Percentiles rank a stretch among this genome's conserved stretches.
phyloP scores from a whole-genome alignment of 2,797 vertebrate species.

The Rhinophrynus dorsalis region DNA sequence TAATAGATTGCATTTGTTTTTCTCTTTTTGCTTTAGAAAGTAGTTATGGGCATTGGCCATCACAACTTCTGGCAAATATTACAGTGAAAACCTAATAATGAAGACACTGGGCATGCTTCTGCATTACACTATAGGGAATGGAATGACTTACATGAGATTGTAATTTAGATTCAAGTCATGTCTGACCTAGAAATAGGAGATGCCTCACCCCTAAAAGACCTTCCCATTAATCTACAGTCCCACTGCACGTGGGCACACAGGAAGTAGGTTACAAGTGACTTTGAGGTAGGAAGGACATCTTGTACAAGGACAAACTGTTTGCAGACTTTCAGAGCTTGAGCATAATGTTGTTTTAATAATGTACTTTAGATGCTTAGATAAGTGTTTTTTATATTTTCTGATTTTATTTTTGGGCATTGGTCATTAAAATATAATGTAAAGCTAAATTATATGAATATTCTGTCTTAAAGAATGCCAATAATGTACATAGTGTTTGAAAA shows the following conservation, averaged over 20 bases:
- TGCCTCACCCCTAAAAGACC: slow-evolving; percentile 54
- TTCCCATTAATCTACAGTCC: slow-evolving; percentile 60
- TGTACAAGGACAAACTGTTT: slow-evolving; percentile 8
- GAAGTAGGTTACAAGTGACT: slow-evolving; percentile 54
- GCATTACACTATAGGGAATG: slow-evolving; percentile 41
- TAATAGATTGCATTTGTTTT: slow-evolving; percentile 22
- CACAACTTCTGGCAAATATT: slow-evolving; percentile 24
- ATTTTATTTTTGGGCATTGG: too few species aligned
- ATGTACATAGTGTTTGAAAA: too few species aligned
- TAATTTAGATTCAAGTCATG: slow-evolving; percentile 59
- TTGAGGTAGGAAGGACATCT: slow-evolving; percentile 27
- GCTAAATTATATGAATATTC: too few species aligned
- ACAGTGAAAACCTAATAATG: slow-evolving; percentile 37
- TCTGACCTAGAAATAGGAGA: slow-evolving; percentile 61
- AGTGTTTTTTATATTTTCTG: too few species aligned
- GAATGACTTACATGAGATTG: slow-evolving; percentile 49
- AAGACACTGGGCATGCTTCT: slow-evolving; percentile 28
- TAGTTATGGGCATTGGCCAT: slow-evolving; percentile 30
- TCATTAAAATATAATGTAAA: too few species aligned
- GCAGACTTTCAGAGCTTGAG: background rate
- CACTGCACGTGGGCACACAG: slow-evolving; percentile 20
- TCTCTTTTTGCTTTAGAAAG: slow-evolving; percentile 9
- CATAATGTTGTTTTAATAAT: background rate
- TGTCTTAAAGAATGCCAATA: too few species aligned
- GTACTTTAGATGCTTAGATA: background rate